Evolutionary conservation across 1,140 invertebrate genomes (phyloP), one percentile per base, ranked within the genome.

Genomic region (Ceratitis capitata): DNA sequence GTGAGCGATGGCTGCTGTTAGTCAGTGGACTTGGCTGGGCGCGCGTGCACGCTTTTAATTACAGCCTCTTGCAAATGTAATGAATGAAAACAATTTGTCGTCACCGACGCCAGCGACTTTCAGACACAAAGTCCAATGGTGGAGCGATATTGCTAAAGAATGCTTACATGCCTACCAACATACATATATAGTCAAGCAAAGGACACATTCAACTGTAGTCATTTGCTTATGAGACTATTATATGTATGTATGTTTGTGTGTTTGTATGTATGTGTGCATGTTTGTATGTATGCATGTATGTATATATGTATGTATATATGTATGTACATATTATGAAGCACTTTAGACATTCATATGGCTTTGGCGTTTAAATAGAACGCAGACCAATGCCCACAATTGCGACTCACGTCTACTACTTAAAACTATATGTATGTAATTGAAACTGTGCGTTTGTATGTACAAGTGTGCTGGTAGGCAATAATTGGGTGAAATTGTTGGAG

Each of bases 51-150:
- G 69, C 69, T 78, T 78, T 78, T 39, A 58, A 84, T 84, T 84
- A 58, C 49, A 84, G 83, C 53, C 83, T 53, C 83, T 29, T 53
- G 49, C 49, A 35, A 29, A 83, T 83, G 82, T 53, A 83, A 83
- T 53, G 51, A 83, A 83, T 53, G 51, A 83, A 83, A 83, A 83
- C 51, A 83, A 53, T 53, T 83, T 83, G 82, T 78, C 69, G 69
- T 42, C 61, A 32, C 61, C 32, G n/a, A n/a, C n/a, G 83, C 10
- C 42, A 56, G 78, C 53, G 26, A 29, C 87, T 86, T 87, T 14
- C 35, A n/a, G 69, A 6, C 1, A 78, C 19, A n/a, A 6, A 53
- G 16, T 6, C 14, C 51, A 53, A 16, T 3, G 16, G 1, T 16
- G 1, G 14, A 23, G 51, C 51, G 51, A 56, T 39, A 78, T 26